Evolutionary conservation across 2,797 vertebrate species (phyloP), one percentile per base, ranked within the genome.

Genomic region (Danio kyathit): DNA sequence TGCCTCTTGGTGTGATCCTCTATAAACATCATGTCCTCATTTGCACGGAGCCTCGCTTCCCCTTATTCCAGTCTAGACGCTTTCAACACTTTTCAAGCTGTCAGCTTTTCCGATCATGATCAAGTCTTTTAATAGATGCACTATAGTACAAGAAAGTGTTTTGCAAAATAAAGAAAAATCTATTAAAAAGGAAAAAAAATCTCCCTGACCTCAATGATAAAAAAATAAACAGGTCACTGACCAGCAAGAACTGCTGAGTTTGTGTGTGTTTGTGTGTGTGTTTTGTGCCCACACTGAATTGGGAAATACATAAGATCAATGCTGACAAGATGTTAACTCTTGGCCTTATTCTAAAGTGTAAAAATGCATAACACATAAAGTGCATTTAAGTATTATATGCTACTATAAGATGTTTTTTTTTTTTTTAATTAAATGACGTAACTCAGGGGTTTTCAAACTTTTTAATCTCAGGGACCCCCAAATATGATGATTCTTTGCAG

Each of bases 21-120:
- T 44, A 75, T 52, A 41, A 76, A 64, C 60, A 81, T 11, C 0
- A 48, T 59, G 54, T 73, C 81, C 70, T 83, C 74, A 73, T 74
- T 81, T 86, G 77, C 66, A 78, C 67, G 9, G 54, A 84, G 76
- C 69, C 60, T 63, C 77, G 79, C 74, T 80, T 87, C 81, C 74
- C 52, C 44, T 79, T 64, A 10, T 65, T 69, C 7, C 7, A 73
- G 83, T 86, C 86, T 85, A 84, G 79, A 80, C 81, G 2, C 29
- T 81, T 81, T 49, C 74, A 74, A 79, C 76, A 63, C 72, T n/a
- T 74, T 19, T 9, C 54, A 4, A 44, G 54, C 69, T 38, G 51
- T 48, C 46, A 7, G 46, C 46, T 48, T 63, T 71, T 52, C 46
- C 9, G 5, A 5, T 65, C 74, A 76, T 16, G 19, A 72, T 65